These are phyloP conservation scores for Tetramorium parvispinum DNA, from an alignment of 1,140 invertebrate genomes.

Conservation along the genomic window DNA sequence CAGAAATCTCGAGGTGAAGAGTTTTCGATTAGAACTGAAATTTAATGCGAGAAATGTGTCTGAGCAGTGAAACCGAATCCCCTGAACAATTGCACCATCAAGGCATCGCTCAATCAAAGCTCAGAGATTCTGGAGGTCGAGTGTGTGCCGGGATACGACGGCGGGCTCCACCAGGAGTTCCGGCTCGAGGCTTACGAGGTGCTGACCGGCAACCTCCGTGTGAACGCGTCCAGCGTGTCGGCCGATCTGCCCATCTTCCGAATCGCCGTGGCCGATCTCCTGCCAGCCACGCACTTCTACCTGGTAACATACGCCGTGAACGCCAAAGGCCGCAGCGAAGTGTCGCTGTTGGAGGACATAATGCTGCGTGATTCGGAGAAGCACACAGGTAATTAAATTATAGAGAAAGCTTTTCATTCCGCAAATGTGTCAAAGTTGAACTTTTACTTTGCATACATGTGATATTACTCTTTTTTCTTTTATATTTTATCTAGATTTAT, in stretches of 20 bases:
- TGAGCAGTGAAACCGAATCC: slow-evolving; percentile 91
- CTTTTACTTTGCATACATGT: not conserved
- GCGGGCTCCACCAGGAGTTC: slow-evolving; percentile 93
- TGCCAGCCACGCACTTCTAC: slow-evolving; percentile 86
- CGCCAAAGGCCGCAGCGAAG: slow-evolving; percentile 94
- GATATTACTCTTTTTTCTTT: not conserved
- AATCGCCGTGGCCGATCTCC: slow-evolving; percentile 89
- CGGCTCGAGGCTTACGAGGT: slow-evolving; percentile 92
- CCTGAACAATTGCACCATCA: slow-evolving; percentile 93
- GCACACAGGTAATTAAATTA: slow-evolving; percentile 89
- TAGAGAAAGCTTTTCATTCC: not conserved
- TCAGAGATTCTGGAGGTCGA: slow-evolving; percentile 90
- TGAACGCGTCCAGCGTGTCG: slow-evolving; percentile 88
- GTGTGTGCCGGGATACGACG: slow-evolving; percentile 93
- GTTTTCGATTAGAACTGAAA: not conserved
- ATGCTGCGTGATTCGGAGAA: slow-evolving; percentile 95
- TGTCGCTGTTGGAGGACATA: slow-evolving; percentile 92
- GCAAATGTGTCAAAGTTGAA: not conserved
- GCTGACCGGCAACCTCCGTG: slow-evolving; percentile 88
- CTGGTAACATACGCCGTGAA: slow-evolving; percentile 94
- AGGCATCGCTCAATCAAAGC: slow-evolving; percentile 89
- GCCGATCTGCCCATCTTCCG: slow-evolving; percentile 89
- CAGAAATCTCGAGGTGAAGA: not conserved
- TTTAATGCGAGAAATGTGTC: not conserved
- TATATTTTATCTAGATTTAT: not conserved